Evolutionary conservation across 2,888 invertebrate species (phyloP).

Genomic region (Punctoribates punctum): DNA sequence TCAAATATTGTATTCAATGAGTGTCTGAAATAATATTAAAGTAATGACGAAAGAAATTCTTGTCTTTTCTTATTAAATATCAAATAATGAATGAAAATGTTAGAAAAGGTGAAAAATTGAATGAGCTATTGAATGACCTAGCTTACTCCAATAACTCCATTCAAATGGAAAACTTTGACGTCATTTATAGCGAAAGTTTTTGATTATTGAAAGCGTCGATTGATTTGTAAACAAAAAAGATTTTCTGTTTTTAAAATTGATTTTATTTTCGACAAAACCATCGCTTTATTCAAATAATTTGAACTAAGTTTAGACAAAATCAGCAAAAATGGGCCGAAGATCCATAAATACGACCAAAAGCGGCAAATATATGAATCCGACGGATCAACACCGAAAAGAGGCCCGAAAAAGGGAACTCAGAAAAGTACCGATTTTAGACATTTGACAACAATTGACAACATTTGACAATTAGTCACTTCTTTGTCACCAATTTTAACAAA

Average conservation of each 20-base stretch:
- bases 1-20: too few species aligned
- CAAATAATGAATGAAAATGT: too few species aligned
- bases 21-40: too few species aligned
- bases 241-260: neutral
- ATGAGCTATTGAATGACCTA: too few species aligned
- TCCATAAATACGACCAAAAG: slow-evolving; percentile 99
- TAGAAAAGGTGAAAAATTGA: too few species aligned
- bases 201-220: neutral
- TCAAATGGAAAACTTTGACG: too few species aligned
- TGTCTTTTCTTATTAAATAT: too few species aligned
- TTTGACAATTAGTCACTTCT: slow-evolving; percentile 30
- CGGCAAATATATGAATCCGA: slow-evolving; percentile 99
- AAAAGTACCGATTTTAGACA: slow-evolving; percentile 61
- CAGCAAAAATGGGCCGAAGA: slow-evolving; percentile 77
- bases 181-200: too few species aligned
- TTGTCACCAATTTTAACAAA: slow-evolving; percentile 29
- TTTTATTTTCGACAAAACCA: neutral
- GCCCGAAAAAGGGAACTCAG: slow-evolving; percentile 95
- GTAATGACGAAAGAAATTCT: too few species aligned
- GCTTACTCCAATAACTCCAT: too few species aligned
- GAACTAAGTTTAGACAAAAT: neutral
- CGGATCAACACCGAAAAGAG: slow-evolving; percentile 98
- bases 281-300: neutral
- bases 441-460: slow-evolving; percentile 7
- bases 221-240: neutral